Evolutionary conservation across 2,797 vertebrate genomes (phyloP), one percentile per base, ranked within the genome.

Genomic region (Chanos chanos): DNA sequence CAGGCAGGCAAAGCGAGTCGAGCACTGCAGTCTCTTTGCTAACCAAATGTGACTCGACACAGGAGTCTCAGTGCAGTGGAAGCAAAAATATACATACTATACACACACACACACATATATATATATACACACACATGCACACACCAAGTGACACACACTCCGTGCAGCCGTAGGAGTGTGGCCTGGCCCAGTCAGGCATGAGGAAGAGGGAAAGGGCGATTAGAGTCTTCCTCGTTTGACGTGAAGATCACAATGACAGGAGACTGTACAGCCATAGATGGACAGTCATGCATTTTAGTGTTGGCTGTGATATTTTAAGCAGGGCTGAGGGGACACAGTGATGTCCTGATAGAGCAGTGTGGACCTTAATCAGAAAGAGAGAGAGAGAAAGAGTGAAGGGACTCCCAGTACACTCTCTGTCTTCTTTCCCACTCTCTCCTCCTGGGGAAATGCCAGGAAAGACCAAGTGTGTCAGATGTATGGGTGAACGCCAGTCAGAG

Each of bases 391-490:
- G 28, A 68, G 49, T 50, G 45, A n/a, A 40, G 37, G 40, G 8
- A n/a, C 40, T 27, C 6, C 40, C 39, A 37, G 15, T 2, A 7
- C 39, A 56, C 22, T 34, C 30, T 45, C 45, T 8, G 16, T 47
- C 74, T 64, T 5, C 62, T 79, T 78, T 66, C 71, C 78, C 69
- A 80, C 71, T 72, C 64, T 72, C 62, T 73, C 68, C 57, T 70
- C 60, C 10, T 67, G 65, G n/a, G n/a, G n/a, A 85, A 84, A 87
- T 83, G 82, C 75, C 85, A 85, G 62, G 77, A 68, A 82, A 77
- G 74, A 78, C 74, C 74, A 79, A 70, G 10, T 65, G 72, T 84
- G 81, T 83, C 76, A 80, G 59, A 67, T 36, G 61, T 71, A 60
- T 77, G 75, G 74, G 79, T 58, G 82, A 85, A 88, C 80, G 81